These are phyloP conservation scores for Polydesmus complanatus DNA, from an alignment of 2,888 invertebrate genomes.

Conservation along the genomic window DNA sequence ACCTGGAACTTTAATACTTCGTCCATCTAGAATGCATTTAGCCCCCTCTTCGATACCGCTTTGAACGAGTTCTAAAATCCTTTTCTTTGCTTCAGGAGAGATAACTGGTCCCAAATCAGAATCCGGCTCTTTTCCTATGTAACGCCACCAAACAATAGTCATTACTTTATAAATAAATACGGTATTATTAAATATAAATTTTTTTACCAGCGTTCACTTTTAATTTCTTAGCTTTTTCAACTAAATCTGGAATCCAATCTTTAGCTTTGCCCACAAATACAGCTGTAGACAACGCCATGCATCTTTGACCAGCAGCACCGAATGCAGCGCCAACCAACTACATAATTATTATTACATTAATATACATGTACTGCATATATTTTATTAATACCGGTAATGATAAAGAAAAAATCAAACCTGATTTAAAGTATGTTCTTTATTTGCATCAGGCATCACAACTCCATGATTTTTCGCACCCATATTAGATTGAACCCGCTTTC, in stretches of 20 bases:
- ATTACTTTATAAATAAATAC: not conserved
- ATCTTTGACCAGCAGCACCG: slow-evolving; percentile 97
- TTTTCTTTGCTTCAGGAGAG: slow-evolving; percentile 70
- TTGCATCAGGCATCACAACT: slow-evolving; percentile 90
- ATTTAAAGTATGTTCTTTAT: slow-evolving; percentile 89
- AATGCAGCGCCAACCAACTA: slow-evolving; percentile 74
- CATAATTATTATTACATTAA: slow-evolving; percentile 1
- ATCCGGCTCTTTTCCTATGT: slow-evolving; percentile 39
- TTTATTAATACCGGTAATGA: too few species aligned
- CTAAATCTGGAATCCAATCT: slow-evolving; percentile 87
- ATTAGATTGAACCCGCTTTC: slow-evolving; percentile 93
- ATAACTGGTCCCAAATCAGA: slow-evolving; percentile 70
- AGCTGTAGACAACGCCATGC: slow-evolving; percentile 95
- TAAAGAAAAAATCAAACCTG: slow-evolving; percentile 40
- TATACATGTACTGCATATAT: too few species aligned
- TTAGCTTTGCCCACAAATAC: slow-evolving; percentile 82
- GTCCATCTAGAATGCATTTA: slow-evolving; percentile 73
- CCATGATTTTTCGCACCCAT: slow-evolving; percentile 99
- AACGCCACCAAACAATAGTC: not conserved
- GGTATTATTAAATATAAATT: not conserved
- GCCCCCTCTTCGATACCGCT: slow-evolving; percentile 77
- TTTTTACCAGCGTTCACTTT: slow-evolving; percentile 69
- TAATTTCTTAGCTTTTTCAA: slow-evolving; percentile 60
- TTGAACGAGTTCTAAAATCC: slow-evolving; percentile 67
- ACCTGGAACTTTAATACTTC: slow-evolving; percentile 62